Base-by-base conservation (phyloP, 2,888 invertebrate species). In the Charanyca ferruginea region DNA sequence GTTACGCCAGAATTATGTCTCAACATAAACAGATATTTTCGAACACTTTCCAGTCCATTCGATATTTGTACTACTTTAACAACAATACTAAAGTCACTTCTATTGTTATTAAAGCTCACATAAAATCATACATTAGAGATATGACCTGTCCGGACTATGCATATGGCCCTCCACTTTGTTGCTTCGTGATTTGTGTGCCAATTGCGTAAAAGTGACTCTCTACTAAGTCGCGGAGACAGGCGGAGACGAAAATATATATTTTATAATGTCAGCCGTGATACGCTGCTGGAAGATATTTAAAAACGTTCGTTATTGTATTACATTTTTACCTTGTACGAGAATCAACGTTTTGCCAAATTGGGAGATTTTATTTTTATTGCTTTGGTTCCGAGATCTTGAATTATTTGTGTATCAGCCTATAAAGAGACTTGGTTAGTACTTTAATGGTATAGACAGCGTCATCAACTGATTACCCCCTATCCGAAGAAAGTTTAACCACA, bases 171-270 rank as follows among this genome's bases (percentile, higher is more conserved):
- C 70, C 72, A 80, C 81, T 81, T 78, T 77, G 81, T 77, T 78
- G 79, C 81, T 83, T 72, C 87, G 85, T 89, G 89, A 88, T 88
- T 89, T 87, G 89, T 89, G 87, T 87, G 83, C 84, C 87, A 85
- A 88, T 88, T 87, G 88, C 86, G 85, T 80, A 85, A 83, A 86
- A 87, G 85, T 85, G 85, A 85, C 83, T 85, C 81, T 83, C 79
- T 83, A 83, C 86, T 84, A 83, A 81, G 79, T 57, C 58, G 66
- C 66, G 65, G 58, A 65, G 68, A 63, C 66, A 54, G 63, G 71
- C 18, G 55, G 65, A 58, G 60, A 48, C 44, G 11, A 22, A 74
- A 80, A 77, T 38, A 77, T 73, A 61, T 82, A 74, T 73, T 77
- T 72, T 59, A 45, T 73, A 54, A 51, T 72, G 63, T 72, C 66